Conservation (phyloP, 2,113 vertebrate genomes). For the Catharus bicknelli region DNA sequence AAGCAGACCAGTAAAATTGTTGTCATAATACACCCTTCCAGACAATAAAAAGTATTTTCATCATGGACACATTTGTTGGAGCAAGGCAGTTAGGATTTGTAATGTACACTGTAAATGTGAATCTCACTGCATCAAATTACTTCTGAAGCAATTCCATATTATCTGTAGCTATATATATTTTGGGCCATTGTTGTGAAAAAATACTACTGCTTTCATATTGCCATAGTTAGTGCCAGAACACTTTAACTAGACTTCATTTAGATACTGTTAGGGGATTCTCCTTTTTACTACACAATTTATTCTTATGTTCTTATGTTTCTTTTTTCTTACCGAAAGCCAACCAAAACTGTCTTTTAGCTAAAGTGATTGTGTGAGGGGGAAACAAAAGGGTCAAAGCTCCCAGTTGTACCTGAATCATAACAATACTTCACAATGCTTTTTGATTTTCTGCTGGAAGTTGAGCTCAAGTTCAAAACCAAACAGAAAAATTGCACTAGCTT, state of each 20-base stretch:
- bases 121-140: not conserved
- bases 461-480: not conserved
- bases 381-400: not conserved
- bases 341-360: not conserved
- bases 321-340: not conserved
- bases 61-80: not conserved
- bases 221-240: not conserved
- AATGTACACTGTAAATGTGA: not conserved
- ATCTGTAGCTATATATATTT: not conserved
- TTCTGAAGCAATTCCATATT: not conserved
- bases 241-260: not conserved
- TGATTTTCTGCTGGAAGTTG: not conserved
- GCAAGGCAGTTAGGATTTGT: not conserved
- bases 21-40: not conserved
- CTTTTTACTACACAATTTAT: not conserved
- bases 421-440: not conserved
- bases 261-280: not conserved
- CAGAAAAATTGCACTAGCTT: not conserved
- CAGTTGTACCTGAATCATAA: not conserved
- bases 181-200: not conserved
- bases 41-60: not conserved
- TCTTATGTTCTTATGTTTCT: not conserved
- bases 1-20: not conserved
- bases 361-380: not conserved
- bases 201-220: not conserved